Evolutionary conservation across 2,797 vertebrate genomes (phyloP).

Genomic region (Lerista edwardsae): DNA sequence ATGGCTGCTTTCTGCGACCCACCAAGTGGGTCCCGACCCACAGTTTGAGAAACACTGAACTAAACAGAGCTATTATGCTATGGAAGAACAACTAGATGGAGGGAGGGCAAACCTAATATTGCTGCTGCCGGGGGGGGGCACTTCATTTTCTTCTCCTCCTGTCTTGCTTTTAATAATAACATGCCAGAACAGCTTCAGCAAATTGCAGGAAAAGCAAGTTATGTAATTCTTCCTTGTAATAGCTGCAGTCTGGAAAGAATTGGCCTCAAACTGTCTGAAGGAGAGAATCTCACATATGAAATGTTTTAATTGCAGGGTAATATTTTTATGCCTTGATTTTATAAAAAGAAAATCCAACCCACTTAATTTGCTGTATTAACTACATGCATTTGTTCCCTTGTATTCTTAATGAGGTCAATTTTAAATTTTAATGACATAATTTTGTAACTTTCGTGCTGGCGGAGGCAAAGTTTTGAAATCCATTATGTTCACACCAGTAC

Average conservation of each 20-base stretch:
- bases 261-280: conserved; percentile 71
- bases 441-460: conserved; percentile 66
- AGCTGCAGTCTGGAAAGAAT: conserved; percentile 63
- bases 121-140: conserved; percentile 55
- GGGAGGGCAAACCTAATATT: conserved; percentile 41
- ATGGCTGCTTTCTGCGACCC: no score
- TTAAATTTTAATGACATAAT: conserved; percentile 68
- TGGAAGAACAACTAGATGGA: not conserved
- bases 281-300: conserved; percentile 56
- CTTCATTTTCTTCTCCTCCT: conserved; percentile 60
- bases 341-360: conserved; percentile 7
- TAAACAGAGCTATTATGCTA: conserved; percentile 14
- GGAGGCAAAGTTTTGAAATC: conserved; percentile 59
- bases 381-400: conserved; percentile 56
- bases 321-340: conserved; percentile 51
- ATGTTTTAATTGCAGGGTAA: conserved; percentile 68
- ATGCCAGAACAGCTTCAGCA: conserved; percentile 48
- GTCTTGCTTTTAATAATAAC: conserved; percentile 70
- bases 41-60: conserved; percentile 34
- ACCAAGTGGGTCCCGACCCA: no score
- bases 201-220: conserved; percentile 66
- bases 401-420: conserved; percentile 66
- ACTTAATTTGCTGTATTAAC: conserved; percentile 59
- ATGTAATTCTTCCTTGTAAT: conserved; percentile 68
- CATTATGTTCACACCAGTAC: conserved; percentile 47